phyloP scores from a whole-genome alignment of 2,888 invertebrate species.

The Diabrotica balteata region DNA sequence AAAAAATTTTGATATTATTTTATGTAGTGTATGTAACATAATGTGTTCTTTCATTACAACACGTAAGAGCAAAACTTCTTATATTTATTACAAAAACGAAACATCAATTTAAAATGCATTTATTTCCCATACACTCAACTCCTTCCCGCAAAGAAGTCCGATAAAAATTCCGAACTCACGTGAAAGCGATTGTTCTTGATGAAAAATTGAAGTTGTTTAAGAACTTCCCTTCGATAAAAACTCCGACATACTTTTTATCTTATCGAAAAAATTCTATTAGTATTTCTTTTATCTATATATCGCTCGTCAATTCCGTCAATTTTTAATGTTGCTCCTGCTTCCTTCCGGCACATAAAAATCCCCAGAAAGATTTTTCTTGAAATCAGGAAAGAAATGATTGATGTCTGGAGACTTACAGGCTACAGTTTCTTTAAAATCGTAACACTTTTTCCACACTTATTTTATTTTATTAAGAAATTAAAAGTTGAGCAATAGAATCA shows the following conservation, averaged over 20 bases:
- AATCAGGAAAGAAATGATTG: slow-evolving; percentile 18
- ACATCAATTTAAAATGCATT: too few species aligned
- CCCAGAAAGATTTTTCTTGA: slow-evolving; percentile 15
- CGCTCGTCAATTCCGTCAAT: slow-evolving; percentile 23
- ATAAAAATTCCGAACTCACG: slow-evolving; percentile 1
- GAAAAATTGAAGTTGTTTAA: slow-evolving; percentile 16
- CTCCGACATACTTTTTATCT: slow-evolving; percentile 21
- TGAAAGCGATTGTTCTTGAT: slow-evolving; percentile 9
- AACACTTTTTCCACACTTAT: slow-evolving; percentile 13
- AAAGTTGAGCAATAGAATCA: too few species aligned
- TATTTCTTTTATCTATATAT: slow-evolving; percentile 19
- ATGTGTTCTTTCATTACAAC: too few species aligned
- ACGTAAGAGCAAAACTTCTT: too few species aligned
- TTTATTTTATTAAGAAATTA: not conserved
- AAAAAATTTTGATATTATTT: too few species aligned
- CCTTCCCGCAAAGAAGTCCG: not conserved
- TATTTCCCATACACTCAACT: not conserved
- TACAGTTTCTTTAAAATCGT: slow-evolving; percentile 11
- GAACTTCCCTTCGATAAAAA: slow-evolving; percentile 17
- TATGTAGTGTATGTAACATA: too few species aligned
- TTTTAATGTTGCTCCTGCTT: slow-evolving; percentile 15
- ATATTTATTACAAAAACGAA: too few species aligned
- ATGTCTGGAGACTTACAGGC: slow-evolving; percentile 17
- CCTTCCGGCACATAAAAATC: slow-evolving; percentile 17
- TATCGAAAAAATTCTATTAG: slow-evolving; percentile 18